phyloP scores from a whole-genome alignment of 2,888 invertebrate species.

The Diarsia rubi region DNA sequence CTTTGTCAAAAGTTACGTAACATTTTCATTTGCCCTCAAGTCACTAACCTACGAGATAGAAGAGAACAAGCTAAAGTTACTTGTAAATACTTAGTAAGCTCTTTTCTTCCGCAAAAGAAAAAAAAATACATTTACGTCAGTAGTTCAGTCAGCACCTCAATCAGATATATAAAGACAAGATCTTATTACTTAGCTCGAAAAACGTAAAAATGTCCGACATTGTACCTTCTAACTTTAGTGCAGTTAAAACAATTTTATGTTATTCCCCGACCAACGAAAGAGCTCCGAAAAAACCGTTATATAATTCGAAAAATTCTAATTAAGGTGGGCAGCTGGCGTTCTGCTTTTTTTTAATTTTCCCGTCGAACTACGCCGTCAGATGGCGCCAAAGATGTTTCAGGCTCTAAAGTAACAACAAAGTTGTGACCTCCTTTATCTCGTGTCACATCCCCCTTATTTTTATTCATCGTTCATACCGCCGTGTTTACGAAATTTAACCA shows the following conservation, averaged over 20 bases:
- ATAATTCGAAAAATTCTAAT: conserved; percentile 90
- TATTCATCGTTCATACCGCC: conserved; percentile 62
- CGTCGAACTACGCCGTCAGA: conserved; percentile 84
- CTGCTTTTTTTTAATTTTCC: conserved; percentile 86
- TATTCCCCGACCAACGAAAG: conserved; percentile 67
- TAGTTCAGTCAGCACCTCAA: conserved; percentile 13
- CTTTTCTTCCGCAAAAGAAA: conserved; percentile 9
- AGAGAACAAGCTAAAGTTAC: conserved; percentile 4
- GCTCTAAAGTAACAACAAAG: conserved; percentile 78
- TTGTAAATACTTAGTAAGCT: conserved; percentile 21
- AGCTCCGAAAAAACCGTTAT: conserved; percentile 77
- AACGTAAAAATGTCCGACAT: conserved; percentile 55
- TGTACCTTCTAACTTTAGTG: conserved; percentile 61
- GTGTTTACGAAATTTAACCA: conserved; percentile 59
- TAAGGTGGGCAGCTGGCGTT: conserved; percentile 86
- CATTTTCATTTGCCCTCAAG: neutral
- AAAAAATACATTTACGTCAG: conserved; percentile 10
- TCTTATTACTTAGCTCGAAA: conserved; percentile 31
- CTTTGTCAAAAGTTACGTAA: neutral
- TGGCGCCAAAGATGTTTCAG: conserved; percentile 82
- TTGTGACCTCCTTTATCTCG: conserved; percentile 77
- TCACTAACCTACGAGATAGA: conserved; percentile 12
- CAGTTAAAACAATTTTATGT: conserved; percentile 75
- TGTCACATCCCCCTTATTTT: conserved; percentile 68
- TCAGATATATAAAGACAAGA: conserved; percentile 31